Evolutionary conservation across 2,888 invertebrate genomes (phyloP), one percentile per base, ranked within the genome.

Genomic region (Liopterus haemorrhoidalis): DNA sequence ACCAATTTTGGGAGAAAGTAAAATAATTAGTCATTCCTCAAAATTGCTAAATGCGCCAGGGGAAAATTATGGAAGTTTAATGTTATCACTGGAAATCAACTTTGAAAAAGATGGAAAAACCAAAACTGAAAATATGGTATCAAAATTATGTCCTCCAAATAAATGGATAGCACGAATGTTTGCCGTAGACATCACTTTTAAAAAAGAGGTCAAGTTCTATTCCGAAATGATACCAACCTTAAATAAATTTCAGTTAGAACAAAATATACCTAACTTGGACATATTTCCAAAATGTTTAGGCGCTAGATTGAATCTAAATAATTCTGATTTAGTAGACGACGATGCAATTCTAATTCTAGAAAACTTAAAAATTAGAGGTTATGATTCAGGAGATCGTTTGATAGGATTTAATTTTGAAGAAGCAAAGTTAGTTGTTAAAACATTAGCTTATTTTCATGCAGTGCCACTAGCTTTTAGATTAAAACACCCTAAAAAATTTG

Each of bases 31-130:
- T 62, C 3, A 54, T 49, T 8, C 49, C 32, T 3, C 25, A 44
- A 1, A 39, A 27, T 15, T 19, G 49, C 56, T 70, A 16, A 69
- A 68, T 19, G 69, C 70, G 19, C 66, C 68, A 0, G 74, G 74
- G 1, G 75, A 75, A 48, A 74, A 75, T 56, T 75, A 73, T 55
- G 74, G 74, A 2, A 74, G 75, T 49, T 57, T 69, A 0, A 72
- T 75, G 54, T 50, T 73, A 0, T 59, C 62, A 2, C 50, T 49
- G 12, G 41, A 49, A n/a, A 32, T 64, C 0, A 56, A 57, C 38
- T 41, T 65, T 5, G 30, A 50, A 32, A 56, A 57, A 28, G 46
- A 52, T 2, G 28, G 52, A 1, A 38, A 47, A 6, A 46, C 54
- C 12, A 39, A 42, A 24, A 59, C 64, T 4, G 41, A 74, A 16